Evolutionary conservation across 2,113 vertebrate species (phyloP), one percentile per base, ranked within the genome.

Genomic region (Oryzias woworae): DNA sequence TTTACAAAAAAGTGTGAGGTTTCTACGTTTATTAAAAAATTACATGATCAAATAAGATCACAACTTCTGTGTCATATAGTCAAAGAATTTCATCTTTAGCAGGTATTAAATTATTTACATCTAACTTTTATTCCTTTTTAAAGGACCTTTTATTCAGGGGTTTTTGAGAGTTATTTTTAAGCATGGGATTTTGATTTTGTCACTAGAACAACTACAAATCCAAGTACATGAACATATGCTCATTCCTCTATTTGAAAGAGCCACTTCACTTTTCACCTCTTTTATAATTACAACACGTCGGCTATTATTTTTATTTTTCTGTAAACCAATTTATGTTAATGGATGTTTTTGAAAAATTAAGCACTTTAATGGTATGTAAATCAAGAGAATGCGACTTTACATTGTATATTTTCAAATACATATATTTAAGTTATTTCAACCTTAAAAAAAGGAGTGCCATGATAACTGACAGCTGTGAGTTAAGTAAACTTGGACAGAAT

Each of bases 291-390:
- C 55, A 78, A 56, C 56, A 73, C 57, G 66, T 36, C 36, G 12
- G 63, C 58, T 62, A 18, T 20, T 23, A 16, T 70, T 15, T 53
- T 22, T 60, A 51, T 31, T 7, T 8, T 22, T 20, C 42, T 55
- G 48, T 71, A 65, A 42, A 36, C 45, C 14, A 57, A 12, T 48
- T 73, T 10, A 36, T 10, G 8, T 36, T 36, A 12, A 36, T 36
- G 36, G 36, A 36, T 8, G 36, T 20, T 52, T 49, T 48, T 48
- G 72, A 53, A 73, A 7, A 73, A 28, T 36, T 49, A 81, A 73
- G 80, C 84, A 89, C 77, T 85, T 88, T 85, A 85, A 73, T 71
- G 13, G 64, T 66, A 68, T 67, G 58, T 77, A 43, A 48, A 75
- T 53, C 56, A 55, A 59, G 54, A 71, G 28, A 56, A 47, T 66